These are phyloP conservation scores for Ectobius pallidus DNA, from an alignment of 2,888 invertebrate genomes.

Conservation along the genomic window DNA sequence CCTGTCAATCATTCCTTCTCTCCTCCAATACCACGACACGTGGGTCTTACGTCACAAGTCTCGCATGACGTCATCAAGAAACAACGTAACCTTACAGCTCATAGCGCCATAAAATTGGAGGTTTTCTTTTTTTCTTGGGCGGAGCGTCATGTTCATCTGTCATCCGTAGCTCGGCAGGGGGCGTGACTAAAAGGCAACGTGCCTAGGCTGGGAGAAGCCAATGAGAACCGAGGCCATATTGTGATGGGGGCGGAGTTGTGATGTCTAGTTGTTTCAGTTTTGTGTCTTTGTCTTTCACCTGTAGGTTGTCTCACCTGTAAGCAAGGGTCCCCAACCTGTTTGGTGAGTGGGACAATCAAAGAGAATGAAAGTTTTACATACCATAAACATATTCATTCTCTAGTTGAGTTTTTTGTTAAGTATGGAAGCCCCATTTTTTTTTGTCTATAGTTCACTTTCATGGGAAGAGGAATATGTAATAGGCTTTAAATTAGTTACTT, in stretches of 20 bases:
- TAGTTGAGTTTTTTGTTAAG: no score
- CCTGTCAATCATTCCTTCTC: conserved; percentile 27
- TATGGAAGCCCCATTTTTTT: no score
- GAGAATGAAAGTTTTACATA: no score
- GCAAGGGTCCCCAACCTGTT: no score
- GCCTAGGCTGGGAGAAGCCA: conserved; percentile 33
- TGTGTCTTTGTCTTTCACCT: conserved; percentile 26
- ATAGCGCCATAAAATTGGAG: conserved; percentile 36
- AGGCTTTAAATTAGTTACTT: no score
- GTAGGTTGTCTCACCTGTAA: conserved; percentile 29
- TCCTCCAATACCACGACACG: conserved; percentile 14
- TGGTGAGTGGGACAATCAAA: no score
- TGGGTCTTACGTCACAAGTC: conserved; percentile 31
- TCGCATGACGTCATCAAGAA: conserved; percentile 36
- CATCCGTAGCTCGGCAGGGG: conserved; percentile 40
- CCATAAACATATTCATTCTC: no score
- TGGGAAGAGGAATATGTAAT: no score
- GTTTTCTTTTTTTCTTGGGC: conserved; percentile 41
- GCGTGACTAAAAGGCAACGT: conserved; percentile 36
- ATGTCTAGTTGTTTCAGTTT: conserved; percentile 27
- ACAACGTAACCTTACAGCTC: conserved; percentile 39
- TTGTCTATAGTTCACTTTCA: no score
- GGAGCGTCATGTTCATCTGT: conserved; percentile 41
- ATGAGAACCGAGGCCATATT: conserved; percentile 44
- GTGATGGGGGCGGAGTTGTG: conserved; percentile 42